Evolutionary conservation across 2,888 invertebrate genomes (phyloP).

Genomic region (Masnerella sp.): DNA sequence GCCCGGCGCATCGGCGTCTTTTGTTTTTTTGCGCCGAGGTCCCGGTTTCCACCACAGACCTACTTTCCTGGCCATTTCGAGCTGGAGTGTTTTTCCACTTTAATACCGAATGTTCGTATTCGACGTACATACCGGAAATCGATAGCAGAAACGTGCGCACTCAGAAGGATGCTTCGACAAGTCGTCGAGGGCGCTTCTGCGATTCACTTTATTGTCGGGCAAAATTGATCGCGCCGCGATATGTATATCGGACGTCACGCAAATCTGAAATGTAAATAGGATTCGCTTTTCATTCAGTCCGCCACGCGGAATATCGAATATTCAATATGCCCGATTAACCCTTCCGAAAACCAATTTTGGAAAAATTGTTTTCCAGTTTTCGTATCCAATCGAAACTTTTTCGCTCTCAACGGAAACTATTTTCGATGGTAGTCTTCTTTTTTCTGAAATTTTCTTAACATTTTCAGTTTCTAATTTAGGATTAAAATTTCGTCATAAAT

Average conservation of each 20-base stretch:
- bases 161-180: constrained; percentile 54
- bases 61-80: constrained; percentile 53
- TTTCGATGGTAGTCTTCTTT: too few relatives aligned
- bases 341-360: constrained; percentile 42
- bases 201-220: constrained; percentile 60
- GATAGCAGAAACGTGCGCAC: constrained; percentile 55
- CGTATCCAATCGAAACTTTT: background rate
- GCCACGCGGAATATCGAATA: constrained; percentile 53
- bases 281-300: constrained; percentile 58
- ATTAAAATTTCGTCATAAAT: too few relatives aligned
- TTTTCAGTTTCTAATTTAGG: too few relatives aligned
- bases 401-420: background rate
- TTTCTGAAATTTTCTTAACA: too few relatives aligned
- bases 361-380: constrained; percentile 23
- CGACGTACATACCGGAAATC: constrained; percentile 56
- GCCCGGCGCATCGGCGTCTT: constrained; percentile 4
- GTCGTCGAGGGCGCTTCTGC: constrained; percentile 59
- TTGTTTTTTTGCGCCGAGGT: constrained; percentile 1
- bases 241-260: constrained; percentile 59
- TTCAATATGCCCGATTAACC: constrained; percentile 59
- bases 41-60: constrained; percentile 53
- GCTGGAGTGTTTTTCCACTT: constrained; percentile 58
- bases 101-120: constrained; percentile 56
- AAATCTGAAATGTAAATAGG: constrained; percentile 61
- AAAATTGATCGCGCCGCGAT: constrained; percentile 59